Conservation (phyloP, 2,797 vertebrate species). For the Coranthus polyacanthus region DNA sequence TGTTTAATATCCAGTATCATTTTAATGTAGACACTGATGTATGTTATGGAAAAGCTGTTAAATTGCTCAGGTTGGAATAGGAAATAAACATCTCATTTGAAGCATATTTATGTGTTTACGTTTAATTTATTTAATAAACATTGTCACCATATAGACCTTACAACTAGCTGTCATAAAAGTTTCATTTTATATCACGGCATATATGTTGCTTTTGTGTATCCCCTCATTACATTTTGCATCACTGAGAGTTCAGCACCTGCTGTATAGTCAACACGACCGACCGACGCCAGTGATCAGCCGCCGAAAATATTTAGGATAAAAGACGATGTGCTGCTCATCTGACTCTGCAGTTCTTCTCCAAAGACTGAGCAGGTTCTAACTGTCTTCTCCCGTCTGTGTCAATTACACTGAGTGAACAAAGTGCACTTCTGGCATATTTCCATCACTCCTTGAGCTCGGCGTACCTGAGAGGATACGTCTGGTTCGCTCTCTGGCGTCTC, state of each 20-base stretch:
- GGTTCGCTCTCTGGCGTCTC: slow-evolving; percentile 22
- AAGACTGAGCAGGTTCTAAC: slow-evolving; percentile 6
- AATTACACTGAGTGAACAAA: slow-evolving; percentile 44
- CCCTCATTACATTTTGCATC: not conserved
- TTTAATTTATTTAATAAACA: not conserved
- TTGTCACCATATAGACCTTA: not conserved
- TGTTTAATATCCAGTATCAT: not conserved
- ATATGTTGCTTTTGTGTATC: not conserved
- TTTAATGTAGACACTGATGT: too few relatives aligned
- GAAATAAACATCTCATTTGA: too few relatives aligned
- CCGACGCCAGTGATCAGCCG: slow-evolving; percentile 9
- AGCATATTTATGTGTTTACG: too few relatives aligned
- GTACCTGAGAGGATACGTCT: slow-evolving; percentile 44
- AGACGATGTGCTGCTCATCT: slow-evolving; percentile 1
- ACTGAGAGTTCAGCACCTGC: not conserved
- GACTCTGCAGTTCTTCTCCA: slow-evolving; percentile 28
- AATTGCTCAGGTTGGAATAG: too few relatives aligned
- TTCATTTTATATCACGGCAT: not conserved
- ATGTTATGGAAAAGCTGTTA: too few relatives aligned
- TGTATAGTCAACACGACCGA: slow-evolving; percentile 16
- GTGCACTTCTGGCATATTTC: slow-evolving; percentile 53
- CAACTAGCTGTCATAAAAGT: not conserved
- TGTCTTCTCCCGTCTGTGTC: slow-evolving; percentile 35
- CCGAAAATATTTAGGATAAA: slow-evolving; percentile 27
- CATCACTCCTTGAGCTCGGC: slow-evolving; percentile 17